Evolutionary conservation across 2,113 vertebrate genomes (phyloP).

Genomic region (Ondatra zibethicus): DNA sequence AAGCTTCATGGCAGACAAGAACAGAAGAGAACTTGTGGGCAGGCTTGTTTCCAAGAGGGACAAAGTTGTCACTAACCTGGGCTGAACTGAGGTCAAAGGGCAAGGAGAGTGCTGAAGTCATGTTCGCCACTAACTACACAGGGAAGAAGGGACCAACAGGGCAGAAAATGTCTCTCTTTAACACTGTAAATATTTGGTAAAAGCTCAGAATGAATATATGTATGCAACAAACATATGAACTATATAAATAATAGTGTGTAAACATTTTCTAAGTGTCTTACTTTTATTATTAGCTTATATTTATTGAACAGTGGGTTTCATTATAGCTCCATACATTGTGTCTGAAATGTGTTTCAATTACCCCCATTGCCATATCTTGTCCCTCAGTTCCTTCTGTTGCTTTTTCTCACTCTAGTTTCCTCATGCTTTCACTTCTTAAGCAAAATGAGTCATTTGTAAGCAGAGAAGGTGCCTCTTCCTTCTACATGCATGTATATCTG

Average conservation of each 20-base stretch:
- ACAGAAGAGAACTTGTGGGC: neutral
- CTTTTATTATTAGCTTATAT: neutral
- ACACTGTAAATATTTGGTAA: neutral
- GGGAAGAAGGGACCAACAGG: neutral
- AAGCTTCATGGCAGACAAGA: neutral
- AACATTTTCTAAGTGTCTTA: neutral
- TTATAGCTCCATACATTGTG: neutral
- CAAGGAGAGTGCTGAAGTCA: neutral
- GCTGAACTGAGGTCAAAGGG: neutral
- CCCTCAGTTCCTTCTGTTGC: too few species aligned
- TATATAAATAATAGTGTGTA: neutral
- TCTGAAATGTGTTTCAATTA: neutral
- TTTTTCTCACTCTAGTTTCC: neutral
- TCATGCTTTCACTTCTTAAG: neutral
- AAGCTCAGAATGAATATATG: neutral
- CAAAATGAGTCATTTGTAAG: neutral
- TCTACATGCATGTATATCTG: neutral
- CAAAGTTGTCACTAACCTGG: neutral
- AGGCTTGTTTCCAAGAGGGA: neutral
- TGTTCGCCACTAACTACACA: neutral
- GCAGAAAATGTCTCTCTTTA: neutral
- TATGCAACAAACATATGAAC: neutral
- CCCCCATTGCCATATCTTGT: too few species aligned
- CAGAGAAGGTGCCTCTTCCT: neutral
- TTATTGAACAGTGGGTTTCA: neutral